These are phyloP conservation scores for Caenorhabditis brenneri DNA, from an alignment of 1,140 invertebrate genomes.

Conservation along the genomic window DNA sequence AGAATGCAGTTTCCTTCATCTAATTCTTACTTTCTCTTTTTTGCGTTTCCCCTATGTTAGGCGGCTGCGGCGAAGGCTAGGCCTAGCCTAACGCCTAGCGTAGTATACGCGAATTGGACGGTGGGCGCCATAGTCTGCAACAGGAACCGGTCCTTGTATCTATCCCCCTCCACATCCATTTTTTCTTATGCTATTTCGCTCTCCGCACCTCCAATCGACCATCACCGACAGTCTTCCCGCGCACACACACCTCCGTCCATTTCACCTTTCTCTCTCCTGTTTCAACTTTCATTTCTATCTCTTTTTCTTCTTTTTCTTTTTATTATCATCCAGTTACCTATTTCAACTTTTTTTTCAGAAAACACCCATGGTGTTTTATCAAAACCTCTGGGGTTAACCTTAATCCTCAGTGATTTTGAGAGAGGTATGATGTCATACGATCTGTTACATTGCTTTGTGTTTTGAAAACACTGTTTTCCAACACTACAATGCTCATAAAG, in stretches of 20 bases:
- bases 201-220: background rate
- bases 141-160: background rate
- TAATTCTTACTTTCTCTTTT: background rate
- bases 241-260: background rate
- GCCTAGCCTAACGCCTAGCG: background rate
- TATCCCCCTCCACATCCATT: background rate
- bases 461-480: background rate
- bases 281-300: constrained; percentile 29
- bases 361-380: background rate
- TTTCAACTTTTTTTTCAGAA: background rate
- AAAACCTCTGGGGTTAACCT: constrained; percentile 8
- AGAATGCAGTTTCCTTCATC: background rate
- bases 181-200: background rate
- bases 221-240: background rate
- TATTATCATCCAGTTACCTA: background rate
- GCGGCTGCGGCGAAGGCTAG: background rate
- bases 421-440: background rate
- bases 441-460: background rate
- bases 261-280: constrained; percentile 25
- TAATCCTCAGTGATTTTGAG: background rate
- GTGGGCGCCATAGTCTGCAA: background rate
- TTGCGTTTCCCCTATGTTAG: background rate
- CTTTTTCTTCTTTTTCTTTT: background rate
- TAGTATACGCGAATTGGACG: constrained; percentile 4
- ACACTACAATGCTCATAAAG: background rate